These are phyloP conservation scores for Carterocephalus palaemon DNA, from an alignment of 2,888 invertebrate species.

Conservation along the genomic window DNA sequence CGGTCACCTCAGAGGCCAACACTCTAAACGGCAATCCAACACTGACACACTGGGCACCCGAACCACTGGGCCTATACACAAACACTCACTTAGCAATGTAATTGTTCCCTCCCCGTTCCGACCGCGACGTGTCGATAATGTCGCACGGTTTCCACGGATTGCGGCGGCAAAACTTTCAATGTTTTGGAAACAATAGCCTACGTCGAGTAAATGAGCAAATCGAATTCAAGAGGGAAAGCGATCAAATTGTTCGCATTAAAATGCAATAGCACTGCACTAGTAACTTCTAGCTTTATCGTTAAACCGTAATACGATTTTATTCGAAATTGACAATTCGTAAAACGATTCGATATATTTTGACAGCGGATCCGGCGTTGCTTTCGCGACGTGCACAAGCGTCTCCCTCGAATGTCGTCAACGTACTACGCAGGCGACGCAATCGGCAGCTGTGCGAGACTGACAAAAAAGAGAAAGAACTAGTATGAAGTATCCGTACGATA, in stretches of 20 bases:
- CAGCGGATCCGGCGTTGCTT: constrained; percentile 45
- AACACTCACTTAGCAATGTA: constrained; percentile 66
- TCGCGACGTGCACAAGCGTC: constrained; percentile 54
- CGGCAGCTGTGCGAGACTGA: constrained; percentile 65
- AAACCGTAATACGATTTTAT: constrained; percentile 13
- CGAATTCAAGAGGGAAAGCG: constrained; percentile 31
- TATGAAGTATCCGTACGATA: constrained; percentile 49
- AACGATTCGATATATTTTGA: constrained; percentile 55
- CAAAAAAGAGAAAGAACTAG: constrained; percentile 72
- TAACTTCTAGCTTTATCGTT: constrained; percentile 15
- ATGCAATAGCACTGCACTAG: constrained; percentile 24
- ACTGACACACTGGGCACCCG: constrained; percentile 55
- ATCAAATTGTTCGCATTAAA: constrained; percentile 11
- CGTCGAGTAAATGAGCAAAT: constrained; percentile 44
- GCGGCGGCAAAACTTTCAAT: constrained; percentile 55
- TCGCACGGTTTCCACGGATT: constrained; percentile 41
- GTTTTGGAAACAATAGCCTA: constrained; percentile 65
- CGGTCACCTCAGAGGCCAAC: constrained; percentile 54
- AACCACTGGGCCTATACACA: constrained; percentile 65
- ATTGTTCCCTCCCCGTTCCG: constrained; percentile 54
- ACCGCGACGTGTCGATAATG: constrained; percentile 13
- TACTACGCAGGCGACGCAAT: constrained; percentile 61
- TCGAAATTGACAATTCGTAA: constrained; percentile 34
- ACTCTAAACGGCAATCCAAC: constrained; percentile 48
- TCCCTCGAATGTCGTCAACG: constrained; percentile 60